Conservation (phyloP, 2,888 invertebrate genomes). For the Chymomyza fuscimana region DNA sequence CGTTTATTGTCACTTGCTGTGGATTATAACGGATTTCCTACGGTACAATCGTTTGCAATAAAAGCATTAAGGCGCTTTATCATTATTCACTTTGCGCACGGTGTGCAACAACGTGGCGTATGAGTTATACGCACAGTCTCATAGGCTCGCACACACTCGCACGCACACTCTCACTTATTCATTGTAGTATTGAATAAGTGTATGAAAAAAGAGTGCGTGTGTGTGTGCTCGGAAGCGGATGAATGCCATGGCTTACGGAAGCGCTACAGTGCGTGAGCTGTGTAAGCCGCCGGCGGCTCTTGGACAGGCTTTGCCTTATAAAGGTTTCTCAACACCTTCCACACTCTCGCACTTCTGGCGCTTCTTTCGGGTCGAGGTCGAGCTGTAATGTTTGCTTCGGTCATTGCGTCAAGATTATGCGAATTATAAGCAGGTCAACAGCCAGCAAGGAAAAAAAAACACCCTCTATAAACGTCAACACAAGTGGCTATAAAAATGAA, state of each 20-base stretch:
- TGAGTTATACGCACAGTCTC: slow-evolving; percentile 39
- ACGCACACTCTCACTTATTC: neutral
- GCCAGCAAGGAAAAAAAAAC: slow-evolving; percentile 32
- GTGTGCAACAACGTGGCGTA: slow-evolving; percentile 53
- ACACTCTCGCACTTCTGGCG: neutral
- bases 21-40: slow-evolving; percentile 73
- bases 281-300: slow-evolving; percentile 10
- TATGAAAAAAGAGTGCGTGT: neutral
- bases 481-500: slow-evolving; percentile 69
- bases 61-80: slow-evolving; percentile 74
- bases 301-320: slow-evolving; percentile 24
- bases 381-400: slow-evolving; percentile 15
- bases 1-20: slow-evolving; percentile 73
- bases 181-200: neutral
- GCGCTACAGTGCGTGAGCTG: neutral
- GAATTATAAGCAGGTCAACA: slow-evolving; percentile 59
- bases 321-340: slow-evolving; percentile 29
- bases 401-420: slow-evolving; percentile 62
- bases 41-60: slow-evolving; percentile 72
- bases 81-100: slow-evolving; percentile 74
- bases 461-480: slow-evolving; percentile 66
- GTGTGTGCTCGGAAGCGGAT: neutral
- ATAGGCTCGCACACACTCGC: neutral
- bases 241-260: neutral
- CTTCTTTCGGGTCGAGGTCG: slow-evolving; percentile 11